Conservation (phyloP, 2,113 vertebrate genomes). For the Hystrix brachyura region DNA sequence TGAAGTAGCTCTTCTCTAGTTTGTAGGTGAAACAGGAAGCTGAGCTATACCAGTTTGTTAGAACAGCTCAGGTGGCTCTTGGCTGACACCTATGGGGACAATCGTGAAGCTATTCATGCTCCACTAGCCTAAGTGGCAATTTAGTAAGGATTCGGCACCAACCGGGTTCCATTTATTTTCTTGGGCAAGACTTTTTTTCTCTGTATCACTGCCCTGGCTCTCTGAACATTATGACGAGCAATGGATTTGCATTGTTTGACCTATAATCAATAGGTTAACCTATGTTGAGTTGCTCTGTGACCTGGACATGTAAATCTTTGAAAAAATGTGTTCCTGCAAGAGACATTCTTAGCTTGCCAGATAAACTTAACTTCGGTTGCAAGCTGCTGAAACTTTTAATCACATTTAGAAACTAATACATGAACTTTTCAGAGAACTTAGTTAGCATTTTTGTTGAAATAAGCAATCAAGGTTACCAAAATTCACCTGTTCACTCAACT, state of each 20-base stretch:
- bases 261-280: neutral
- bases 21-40: neutral
- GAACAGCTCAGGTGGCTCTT: slow-evolving; percentile 66
- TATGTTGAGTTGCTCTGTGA: neutral
- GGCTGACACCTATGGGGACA: slow-evolving; percentile 83
- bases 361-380: slow-evolving; percentile 3
- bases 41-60: slow-evolving; percentile 48
- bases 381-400: neutral
- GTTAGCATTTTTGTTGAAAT: neutral
- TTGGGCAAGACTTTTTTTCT: neutral
- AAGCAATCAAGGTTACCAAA: neutral
- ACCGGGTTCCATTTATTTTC: neutral
- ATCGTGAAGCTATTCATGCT: neutral
- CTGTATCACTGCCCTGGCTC: neutral
- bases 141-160: neutral
- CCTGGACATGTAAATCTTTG: neutral
- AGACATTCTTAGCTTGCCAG: neutral
- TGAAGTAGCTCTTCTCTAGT: slow-evolving; percentile 29
- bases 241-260: neutral
- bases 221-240: neutral
- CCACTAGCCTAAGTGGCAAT: neutral
- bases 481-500: neutral
- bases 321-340: neutral
- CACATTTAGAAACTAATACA: neutral
- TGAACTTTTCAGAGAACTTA: neutral